These are phyloP conservation scores for Microcaecilia unicolor DNA, from an alignment of 2,797 vertebrate genomes.

Conservation along the genomic window DNA sequence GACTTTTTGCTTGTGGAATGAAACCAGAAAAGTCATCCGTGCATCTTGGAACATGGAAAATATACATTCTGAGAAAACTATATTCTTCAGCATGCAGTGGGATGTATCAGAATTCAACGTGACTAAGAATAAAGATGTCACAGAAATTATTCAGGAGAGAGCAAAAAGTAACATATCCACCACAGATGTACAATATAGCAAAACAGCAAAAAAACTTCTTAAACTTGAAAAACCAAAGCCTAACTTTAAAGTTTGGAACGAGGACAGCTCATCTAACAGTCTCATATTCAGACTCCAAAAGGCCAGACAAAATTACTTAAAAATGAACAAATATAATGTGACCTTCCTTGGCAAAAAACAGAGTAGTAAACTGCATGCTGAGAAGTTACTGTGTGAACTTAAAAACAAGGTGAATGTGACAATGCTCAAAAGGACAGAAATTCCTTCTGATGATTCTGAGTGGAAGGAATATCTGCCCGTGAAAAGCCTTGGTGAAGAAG, in stretches of 20 bases:
- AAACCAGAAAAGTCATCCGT: slow-evolving; percentile 42
- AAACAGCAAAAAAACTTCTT: no score
- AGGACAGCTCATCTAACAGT: slow-evolving; percentile 53
- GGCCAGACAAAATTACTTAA: slow-evolving; percentile 45
- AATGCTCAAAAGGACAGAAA: slow-evolving; percentile 44
- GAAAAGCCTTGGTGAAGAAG: slow-evolving; percentile 37
- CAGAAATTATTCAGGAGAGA: slow-evolving; percentile 1
- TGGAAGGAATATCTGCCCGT: slow-evolving; percentile 49
- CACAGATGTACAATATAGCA: neutral
- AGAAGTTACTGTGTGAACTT: slow-evolving; percentile 48
- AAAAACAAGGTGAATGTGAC: slow-evolving; percentile 43
- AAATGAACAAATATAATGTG: slow-evolving; percentile 55
- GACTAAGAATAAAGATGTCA: neutral
- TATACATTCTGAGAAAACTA: slow-evolving; percentile 6
- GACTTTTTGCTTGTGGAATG: slow-evolving; percentile 53
- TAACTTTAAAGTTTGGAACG: slow-evolving; percentile 49
- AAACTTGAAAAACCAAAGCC: slow-evolving; percentile 5
- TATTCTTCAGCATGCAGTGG: slow-evolving; percentile 10
- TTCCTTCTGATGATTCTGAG: slow-evolving; percentile 43
- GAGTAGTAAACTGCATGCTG: slow-evolving; percentile 26
- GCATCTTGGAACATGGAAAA: slow-evolving; percentile 25
- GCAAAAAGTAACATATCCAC: neutral
- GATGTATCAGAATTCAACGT: neutral
- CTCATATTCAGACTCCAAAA: slow-evolving; percentile 46
- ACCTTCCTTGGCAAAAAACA: slow-evolving; percentile 38